phyloP scores from a whole-genome alignment of 2,113 vertebrate genomes.

The Hiodon tergisus region DNA sequence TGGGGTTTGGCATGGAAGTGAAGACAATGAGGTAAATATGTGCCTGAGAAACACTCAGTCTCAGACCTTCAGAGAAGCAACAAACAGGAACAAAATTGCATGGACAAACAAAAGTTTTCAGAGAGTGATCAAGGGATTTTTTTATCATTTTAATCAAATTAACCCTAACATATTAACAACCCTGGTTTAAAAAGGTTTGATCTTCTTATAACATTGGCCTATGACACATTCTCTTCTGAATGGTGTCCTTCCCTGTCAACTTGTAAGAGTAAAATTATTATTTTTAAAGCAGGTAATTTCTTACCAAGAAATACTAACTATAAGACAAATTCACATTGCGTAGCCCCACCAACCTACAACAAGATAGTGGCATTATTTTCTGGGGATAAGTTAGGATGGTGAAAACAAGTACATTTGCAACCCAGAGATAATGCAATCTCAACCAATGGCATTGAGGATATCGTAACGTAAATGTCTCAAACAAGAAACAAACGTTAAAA shows the following conservation, averaged over 20 bases:
- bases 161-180: no score
- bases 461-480: conserved; percentile 36
- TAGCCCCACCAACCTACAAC: conserved; percentile 11
- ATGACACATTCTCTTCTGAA: not conserved
- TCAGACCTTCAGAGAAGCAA: not conserved
- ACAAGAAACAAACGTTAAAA: conserved; percentile 35
- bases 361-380: conserved; percentile 46
- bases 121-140: no score
- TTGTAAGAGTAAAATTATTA: not conserved
- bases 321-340: conserved; percentile 37
- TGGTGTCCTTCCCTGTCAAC: not conserved
- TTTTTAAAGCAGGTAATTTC: conserved; percentile 32
- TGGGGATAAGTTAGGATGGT: conserved; percentile 46
- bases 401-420: conserved; percentile 39
- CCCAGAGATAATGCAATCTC: conserved; percentile 47
- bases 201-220: no score
- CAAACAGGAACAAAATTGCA: not conserved
- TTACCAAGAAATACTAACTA: not conserved
- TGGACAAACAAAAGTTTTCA: not conserved
- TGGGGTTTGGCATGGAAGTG: not conserved
- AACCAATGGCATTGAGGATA: conserved; percentile 38
- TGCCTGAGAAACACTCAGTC: not conserved
- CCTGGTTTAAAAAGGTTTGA: no score
- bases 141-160: not conserved
- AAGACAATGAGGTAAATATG: not conserved